Conservation (phyloP, 2,113 vertebrate species). For the Regulus satrapa region DNA sequence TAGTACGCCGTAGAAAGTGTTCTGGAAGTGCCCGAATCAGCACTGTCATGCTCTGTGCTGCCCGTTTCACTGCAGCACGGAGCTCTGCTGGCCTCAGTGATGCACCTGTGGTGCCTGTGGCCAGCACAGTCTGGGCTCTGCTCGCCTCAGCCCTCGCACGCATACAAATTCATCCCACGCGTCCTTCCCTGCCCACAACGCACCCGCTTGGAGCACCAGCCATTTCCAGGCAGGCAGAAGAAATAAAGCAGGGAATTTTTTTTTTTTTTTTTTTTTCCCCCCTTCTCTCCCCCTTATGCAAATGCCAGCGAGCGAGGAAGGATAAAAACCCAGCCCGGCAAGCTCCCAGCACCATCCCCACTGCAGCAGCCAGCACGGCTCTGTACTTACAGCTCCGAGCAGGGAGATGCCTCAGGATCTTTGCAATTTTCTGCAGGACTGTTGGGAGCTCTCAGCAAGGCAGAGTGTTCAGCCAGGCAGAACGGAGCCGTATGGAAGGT, state of each 20-base stretch:
- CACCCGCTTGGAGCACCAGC: not conserved
- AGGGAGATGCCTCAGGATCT: conserved; percentile 55
- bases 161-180: not conserved
- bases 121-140: not conserved
- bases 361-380: conserved; percentile 48
- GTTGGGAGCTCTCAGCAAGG: conserved; percentile 62
- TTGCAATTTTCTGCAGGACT: conserved; percentile 61
- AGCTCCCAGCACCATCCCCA: conserved; percentile 1
- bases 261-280: not conserved
- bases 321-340: not conserved
- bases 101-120: conserved; percentile 39
- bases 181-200: not conserved
- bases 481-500: conserved; percentile 74
- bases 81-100: not conserved
- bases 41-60: conserved; percentile 55
- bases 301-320: conserved; percentile 22
- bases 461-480: conserved; percentile 78
- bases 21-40: conserved; percentile 50
- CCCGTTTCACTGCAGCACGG: conserved; percentile 45
- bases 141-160: not conserved
- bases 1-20: not conserved
- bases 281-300: conserved; percentile 34
- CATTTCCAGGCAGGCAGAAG: not conserved
- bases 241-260: conserved; percentile 22
- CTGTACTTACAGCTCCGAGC: conserved; percentile 72